Percentiles rank a stretch among this genome's conserved stretches.
phyloP scores from a whole-genome alignment of 1,140 invertebrate genomes.

The Diorhabda carinulata region DNA sequence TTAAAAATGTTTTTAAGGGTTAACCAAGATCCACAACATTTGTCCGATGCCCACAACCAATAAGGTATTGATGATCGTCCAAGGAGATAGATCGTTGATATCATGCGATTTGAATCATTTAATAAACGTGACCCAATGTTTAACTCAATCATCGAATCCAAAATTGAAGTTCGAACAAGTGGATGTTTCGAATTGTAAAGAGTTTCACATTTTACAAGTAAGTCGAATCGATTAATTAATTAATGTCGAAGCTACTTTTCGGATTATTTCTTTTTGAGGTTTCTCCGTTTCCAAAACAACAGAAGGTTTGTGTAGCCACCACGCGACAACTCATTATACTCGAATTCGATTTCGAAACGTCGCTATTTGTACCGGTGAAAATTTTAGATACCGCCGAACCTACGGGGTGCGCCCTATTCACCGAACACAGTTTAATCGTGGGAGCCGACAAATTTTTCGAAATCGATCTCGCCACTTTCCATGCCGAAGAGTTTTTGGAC shows the following conservation, averaged over 20 bases:
- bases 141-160: slow-evolving; percentile 56
- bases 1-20: slow-evolving; percentile 46
- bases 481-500: slow-evolving; percentile 69
- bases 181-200: slow-evolving; percentile 50
- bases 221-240: neutral
- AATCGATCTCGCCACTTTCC: slow-evolving; percentile 66
- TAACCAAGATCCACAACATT: slow-evolving; percentile 63
- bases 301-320: slow-evolving; percentile 63
- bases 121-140: slow-evolving; percentile 56
- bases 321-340: slow-evolving; percentile 59
- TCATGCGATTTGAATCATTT: slow-evolving; percentile 62
- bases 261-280: slow-evolving; percentile 12
- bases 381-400: slow-evolving; percentile 69
- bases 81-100: slow-evolving; percentile 61
- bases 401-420: slow-evolving; percentile 71
- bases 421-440: slow-evolving; percentile 65
- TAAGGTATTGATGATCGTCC: slow-evolving; percentile 64
- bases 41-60: slow-evolving; percentile 55
- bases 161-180: slow-evolving; percentile 57
- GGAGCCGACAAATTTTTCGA: slow-evolving; percentile 78
- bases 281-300: slow-evolving; percentile 44
- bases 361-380: slow-evolving; percentile 57
- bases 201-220: slow-evolving; percentile 61
- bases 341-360: slow-evolving; percentile 46
- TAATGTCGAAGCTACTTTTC: neutral